Evolutionary conservation across 2,113 vertebrate genomes (phyloP).

Genomic region (Abramis brama): DNA sequence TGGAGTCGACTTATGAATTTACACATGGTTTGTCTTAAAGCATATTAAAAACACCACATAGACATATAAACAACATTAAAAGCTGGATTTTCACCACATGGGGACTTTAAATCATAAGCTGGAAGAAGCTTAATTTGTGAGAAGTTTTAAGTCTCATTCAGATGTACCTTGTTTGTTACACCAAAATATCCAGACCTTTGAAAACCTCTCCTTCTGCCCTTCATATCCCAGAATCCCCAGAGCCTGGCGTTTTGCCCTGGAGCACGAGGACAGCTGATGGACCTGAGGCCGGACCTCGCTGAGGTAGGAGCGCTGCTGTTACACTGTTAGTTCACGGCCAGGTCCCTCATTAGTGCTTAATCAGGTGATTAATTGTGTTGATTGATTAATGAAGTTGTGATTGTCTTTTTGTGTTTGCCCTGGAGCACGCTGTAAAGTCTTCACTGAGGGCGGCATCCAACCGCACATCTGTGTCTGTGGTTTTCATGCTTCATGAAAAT

Average conservation of each 20-base stretch:
- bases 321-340: neutral
- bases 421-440: neutral
- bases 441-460: neutral
- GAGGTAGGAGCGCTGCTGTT: neutral
- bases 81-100: no score
- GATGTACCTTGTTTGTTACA: neutral
- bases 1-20: no score
- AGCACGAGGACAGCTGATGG: neutral
- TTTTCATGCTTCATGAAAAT: neutral
- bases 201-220: neutral
- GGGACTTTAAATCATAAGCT: neutral
- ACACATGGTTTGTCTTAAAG: no score
- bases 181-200: neutral
- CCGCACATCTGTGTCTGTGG: neutral
- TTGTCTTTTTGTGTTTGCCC: neutral
- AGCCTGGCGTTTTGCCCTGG: neutral
- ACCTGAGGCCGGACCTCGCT: neutral
- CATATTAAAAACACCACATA: no score
- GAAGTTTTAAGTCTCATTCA: neutral
- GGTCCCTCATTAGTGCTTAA: neutral
- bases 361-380: neutral
- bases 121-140: neutral
- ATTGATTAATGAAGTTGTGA: conserved; percentile 18
- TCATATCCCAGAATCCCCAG: neutral
- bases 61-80: no score